Evolutionary conservation across 1,140 invertebrate species (phyloP), one percentile per base, ranked within the genome.

Genomic region (Bombus huntii): DNA sequence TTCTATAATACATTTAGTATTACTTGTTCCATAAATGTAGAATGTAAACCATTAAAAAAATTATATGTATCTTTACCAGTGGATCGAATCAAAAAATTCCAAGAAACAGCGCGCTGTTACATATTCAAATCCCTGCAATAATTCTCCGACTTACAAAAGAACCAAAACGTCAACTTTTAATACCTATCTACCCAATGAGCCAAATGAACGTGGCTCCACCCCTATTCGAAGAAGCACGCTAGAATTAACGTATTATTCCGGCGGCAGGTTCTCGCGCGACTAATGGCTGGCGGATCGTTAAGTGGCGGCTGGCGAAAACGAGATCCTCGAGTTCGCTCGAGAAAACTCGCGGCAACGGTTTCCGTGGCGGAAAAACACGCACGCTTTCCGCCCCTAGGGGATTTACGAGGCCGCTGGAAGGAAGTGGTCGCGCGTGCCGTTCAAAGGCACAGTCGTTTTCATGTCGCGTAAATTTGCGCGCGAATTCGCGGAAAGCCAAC

Each of bases 391-490:
- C 39, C 59, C 39, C 68, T 25, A 3, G 34, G 77, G 88, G 79
- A 86, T 89, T 89, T 89, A 89, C 88, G 83, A 53, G 72, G 44
- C n/a, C 57, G 37, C 59, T 73, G 83, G 83, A 82, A 84, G 77
- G 83, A 85, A 80, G 70, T 85, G 70, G 83, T 85, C 79, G 77
- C 83, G 80, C 62, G 62, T 71, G 83, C 75, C 72, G 79, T 65
- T 87, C 88, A 89, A 89, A 85, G 28, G 74, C 47, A 53, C 66
- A 12, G 28, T 62, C 77, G 74, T 87, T 85, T 75, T 77, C 81
- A 82, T 89, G 85, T 47, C 77, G 88, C 78, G 89, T 90, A 90
- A 90, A 90, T 90, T 90, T 87, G 81, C 85, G 85, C 86, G 81
- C 44, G 74, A 81, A 89, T 90, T 90, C 88, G 81, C 70, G 81